A percentile compares a stretch with the other conserved stretches of the same genome.
Evolutionary conservation across 2,888 invertebrate genomes (phyloP).

Genomic region (Drosophila acutilabella): DNA sequence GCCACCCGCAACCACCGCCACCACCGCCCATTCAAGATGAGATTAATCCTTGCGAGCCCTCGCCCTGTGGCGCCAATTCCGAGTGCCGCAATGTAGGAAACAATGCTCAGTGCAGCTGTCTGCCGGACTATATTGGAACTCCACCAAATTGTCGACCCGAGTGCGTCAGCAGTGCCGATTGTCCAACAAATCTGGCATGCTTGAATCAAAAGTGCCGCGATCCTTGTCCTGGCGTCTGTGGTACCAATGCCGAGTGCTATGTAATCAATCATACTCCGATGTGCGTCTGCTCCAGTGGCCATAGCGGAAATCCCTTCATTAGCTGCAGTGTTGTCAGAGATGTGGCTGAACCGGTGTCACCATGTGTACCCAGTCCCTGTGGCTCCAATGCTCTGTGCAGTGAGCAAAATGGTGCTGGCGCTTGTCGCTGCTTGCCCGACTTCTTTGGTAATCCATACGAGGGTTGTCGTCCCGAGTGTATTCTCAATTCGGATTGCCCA

Average conservation of each 20-base stretch:
- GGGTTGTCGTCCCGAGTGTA: slow-evolving; percentile 91
- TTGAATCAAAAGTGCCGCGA: slow-evolving; percentile 90
- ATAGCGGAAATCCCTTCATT: slow-evolving; percentile 87
- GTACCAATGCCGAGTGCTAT: slow-evolving; percentile 86
- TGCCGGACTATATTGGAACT: slow-evolving; percentile 89
- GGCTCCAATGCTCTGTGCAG: slow-evolving; percentile 91
- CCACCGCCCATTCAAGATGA: slow-evolving; percentile 39
- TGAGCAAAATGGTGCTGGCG: slow-evolving; percentile 87
- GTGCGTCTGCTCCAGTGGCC: slow-evolving; percentile 87
- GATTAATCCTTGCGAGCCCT: slow-evolving; percentile 88
- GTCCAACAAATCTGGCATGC: slow-evolving; percentile 90
- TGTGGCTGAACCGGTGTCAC: slow-evolving; percentile 83
- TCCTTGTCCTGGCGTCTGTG: slow-evolving; percentile 90
- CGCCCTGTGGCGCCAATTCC: slow-evolving; percentile 93
- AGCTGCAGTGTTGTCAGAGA: slow-evolving; percentile 66
- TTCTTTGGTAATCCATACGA: slow-evolving; percentile 92
- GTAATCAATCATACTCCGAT: slow-evolving; percentile 88
- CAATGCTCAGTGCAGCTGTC: slow-evolving; percentile 90
- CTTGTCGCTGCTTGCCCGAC: slow-evolving; percentile 89
- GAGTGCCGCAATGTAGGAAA: slow-evolving; percentile 88
- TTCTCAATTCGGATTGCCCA: slow-evolving; percentile 90
- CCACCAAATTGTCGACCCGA: slow-evolving; percentile 92
- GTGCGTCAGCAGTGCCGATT: slow-evolving; percentile 92
- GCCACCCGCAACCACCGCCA: slow-evolving; percentile 65
- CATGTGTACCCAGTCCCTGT: slow-evolving; percentile 91